Evolutionary conservation across 2,797 vertebrate genomes (phyloP), one percentile per base, ranked within the genome.

Genomic region (Pseudomugil tenellus): DNA sequence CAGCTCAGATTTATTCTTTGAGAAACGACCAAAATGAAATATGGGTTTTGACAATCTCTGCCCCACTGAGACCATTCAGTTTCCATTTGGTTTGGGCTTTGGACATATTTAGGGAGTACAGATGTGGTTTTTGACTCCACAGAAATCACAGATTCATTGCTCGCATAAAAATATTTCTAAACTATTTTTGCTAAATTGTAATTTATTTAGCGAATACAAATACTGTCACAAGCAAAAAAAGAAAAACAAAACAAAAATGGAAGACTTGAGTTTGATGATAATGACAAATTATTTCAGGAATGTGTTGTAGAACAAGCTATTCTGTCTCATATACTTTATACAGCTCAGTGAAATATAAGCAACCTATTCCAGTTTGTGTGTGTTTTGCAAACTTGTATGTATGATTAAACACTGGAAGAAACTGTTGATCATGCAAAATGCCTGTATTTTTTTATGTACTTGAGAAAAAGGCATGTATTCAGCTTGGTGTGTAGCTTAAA

Each of bases 381-480:
- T 37, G 13, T 37, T 13, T 14, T 39, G 37, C 4, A 41, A 41
- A 37, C 37, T 55, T 64, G 35, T 43, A 3, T 51, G 43, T 41
- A 23, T 17, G 26, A 4, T 49, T 48, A 31, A 46, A 59, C 19
- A 62, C 12, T 35, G 53, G 39, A 28, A 60, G 23, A 60, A 29
- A 64, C 3, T 52, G 39, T 63, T 58, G 39, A 41, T 63, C 63
- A 21, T 68, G 2, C 29, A 72, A 70, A 79, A 55, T 25, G 25
- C 6, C 52, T 53, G 7, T 57, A 35, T 19, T 19, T 53, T 81
- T 61, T 39, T 25, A 72, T 75, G 57, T 70, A 19, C 60, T 58
- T 31, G 17, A 3, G 3, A 6, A 1, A 43, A 48, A 48, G 23
- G 26, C 56, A 74, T 57, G 16, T 66, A 68, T 26, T 12, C 14